Evolutionary conservation across 2,113 vertebrate genomes (phyloP), one percentile per base, ranked within the genome.

Genomic region (Tupaia chinensis): DNA sequence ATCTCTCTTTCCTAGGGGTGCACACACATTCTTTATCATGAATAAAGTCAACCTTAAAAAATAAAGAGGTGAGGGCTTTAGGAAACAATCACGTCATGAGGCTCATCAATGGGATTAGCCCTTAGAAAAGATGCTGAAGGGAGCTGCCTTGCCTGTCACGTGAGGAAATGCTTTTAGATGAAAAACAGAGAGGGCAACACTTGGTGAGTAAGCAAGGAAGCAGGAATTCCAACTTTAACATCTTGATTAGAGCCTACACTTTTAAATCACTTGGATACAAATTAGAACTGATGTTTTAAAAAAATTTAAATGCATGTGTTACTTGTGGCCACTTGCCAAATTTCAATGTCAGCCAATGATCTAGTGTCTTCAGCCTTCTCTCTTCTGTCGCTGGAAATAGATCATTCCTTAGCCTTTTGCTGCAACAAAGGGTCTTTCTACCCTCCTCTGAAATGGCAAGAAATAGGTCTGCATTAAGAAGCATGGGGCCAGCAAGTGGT

Each of bases 351-450:
- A 66, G 61, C 60, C 87, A 93, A 66, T 7, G 14, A 17, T 86
- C 58, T 22, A 14, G 63, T 76, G 74, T 86, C 72, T 54, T 11
- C 27, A 85, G 56, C 27, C 13, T 66, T 84, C 23, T 54, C 53
- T 95, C 66, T 63, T 95, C 19, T 70, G 63, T 79, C 65, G 27
- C 27, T 79, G 54, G n/a, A 58, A 91, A 84, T 23, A 76, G 87
- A 63, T 74, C 87, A 83, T 76, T 69, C 34, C 58, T 91, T 65
- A 63, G 54, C 66, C 66, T 93, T 60, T 74, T 83, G 15, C 23
- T 53, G 17, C 20, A 73, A 20, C 76, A 44, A 44, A 16, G 44
- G 19, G 17, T 81, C 44, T 86, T 81, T 72, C 56, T 77, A 19
- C 25, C 5, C 20, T 73, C 60, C 15, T 76, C 53, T 82, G 32